Evolutionary conservation across 2,888 invertebrate genomes (phyloP).

Genomic region (Aproaerema taeniolella): DNA sequence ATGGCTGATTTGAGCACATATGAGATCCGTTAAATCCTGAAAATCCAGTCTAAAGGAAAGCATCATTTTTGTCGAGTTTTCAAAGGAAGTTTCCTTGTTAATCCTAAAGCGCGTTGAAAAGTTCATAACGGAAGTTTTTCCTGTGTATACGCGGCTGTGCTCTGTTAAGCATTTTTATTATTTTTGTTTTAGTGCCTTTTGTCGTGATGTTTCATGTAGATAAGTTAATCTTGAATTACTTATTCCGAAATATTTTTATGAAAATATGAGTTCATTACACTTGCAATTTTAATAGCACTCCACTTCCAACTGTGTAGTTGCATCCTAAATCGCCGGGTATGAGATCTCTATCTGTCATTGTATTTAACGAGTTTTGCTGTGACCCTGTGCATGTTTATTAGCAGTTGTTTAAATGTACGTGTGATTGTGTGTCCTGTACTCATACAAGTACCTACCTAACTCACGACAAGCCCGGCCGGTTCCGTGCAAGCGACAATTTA

Average conservation of each 20-base stretch:
- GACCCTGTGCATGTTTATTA: constrained; percentile 71
- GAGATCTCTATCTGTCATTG: constrained; percentile 69
- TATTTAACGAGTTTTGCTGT: constrained; percentile 62
- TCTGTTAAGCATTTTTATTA: constrained; percentile 31
- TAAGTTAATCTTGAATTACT: constrained; percentile 27
- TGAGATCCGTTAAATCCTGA: constrained; percentile 58
- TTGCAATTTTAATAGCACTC: constrained; percentile 46
- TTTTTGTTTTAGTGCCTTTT: constrained; percentile 32
- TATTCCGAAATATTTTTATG: constrained; percentile 20
- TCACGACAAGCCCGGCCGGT: constrained; percentile 72
- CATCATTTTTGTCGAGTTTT: constrained; percentile 42
- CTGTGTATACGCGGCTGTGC: constrained; percentile 29
- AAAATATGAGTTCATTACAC: constrained; percentile 43
- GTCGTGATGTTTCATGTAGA: too few relatives aligned
- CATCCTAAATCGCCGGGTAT: constrained; percentile 54
- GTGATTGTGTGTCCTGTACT: constrained; percentile 63
- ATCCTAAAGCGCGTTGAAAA: constrained; percentile 38
- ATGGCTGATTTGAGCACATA: background rate
- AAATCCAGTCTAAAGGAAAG: constrained; percentile 49
- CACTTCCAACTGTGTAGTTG: constrained; percentile 51
- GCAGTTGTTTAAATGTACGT: constrained; percentile 75
- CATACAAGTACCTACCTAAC: constrained; percentile 69
- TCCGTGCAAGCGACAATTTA: constrained; percentile 76
- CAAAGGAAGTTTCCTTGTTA: constrained; percentile 39
- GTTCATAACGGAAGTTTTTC: constrained; percentile 37